phyloP scores from a whole-genome alignment of 1,140 invertebrate genomes.

The Anagrus nilaparvatae region DNA sequence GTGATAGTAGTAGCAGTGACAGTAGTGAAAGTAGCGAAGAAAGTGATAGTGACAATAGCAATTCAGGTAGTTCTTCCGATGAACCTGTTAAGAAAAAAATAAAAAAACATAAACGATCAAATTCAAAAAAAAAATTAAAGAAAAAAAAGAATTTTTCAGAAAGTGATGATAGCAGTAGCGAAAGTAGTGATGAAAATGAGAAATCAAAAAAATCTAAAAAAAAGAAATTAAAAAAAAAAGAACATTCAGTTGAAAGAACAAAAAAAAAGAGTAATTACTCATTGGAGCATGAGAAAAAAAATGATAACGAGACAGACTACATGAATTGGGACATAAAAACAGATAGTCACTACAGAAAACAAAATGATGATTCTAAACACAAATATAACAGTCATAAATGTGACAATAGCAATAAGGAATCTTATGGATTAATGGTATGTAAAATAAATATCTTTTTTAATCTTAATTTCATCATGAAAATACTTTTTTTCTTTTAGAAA shows the following conservation, averaged over 20 bases:
- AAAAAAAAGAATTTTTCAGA: conserved; percentile 12
- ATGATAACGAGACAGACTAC: neutral
- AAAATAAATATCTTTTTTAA: conserved; percentile 4
- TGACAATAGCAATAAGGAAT: conserved; percentile 15
- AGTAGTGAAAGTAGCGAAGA: conserved; percentile 14
- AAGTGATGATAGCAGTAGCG: conserved; percentile 10
- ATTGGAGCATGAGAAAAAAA: conserved; percentile 6
- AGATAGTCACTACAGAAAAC: conserved; percentile 7
- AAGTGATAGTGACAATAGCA: conserved; percentile 8
- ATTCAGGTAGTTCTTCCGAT: conserved; percentile 14
- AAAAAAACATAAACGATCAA: conserved; percentile 5
- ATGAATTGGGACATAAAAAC: conserved; percentile 4
- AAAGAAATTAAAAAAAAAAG: conserved; percentile 9
- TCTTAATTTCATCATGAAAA: conserved; percentile 11
- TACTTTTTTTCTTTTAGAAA: conserved; percentile 21
- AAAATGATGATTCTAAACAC: conserved; percentile 7
- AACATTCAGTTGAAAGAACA: conserved; percentile 9
- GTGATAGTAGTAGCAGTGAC: conserved; percentile 17
- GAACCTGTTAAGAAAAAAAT: conserved; percentile 1
- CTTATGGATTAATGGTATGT: conserved; percentile 37
- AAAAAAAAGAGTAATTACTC: conserved; percentile 10
- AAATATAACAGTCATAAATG: conserved; percentile 1
- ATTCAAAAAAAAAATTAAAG: neutral
- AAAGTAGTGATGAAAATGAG: conserved; percentile 9
- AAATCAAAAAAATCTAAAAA: conserved; percentile 10